Base-by-base conservation (phyloP, 2,888 invertebrate genomes). In the Taphrorychus bicolor region DNA sequence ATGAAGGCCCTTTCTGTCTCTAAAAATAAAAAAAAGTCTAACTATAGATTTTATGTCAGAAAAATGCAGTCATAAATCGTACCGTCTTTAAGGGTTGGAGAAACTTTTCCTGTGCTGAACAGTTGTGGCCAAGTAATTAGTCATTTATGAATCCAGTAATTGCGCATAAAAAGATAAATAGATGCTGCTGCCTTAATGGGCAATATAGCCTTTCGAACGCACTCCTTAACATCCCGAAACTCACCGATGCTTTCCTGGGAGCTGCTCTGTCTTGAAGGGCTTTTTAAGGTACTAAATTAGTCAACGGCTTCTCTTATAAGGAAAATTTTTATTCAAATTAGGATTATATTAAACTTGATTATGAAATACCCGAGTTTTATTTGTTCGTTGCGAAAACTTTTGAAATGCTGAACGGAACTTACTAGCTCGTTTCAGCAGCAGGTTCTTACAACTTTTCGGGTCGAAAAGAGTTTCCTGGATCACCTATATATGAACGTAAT, bases 101-200 rank as follows among this genome's bases (percentile, higher is more conserved):
- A 78, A 78, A 74, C 73, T 78, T 78, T 76, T 78, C 75, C 75
- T 75, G 73, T 75, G 74, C 72, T 74, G 76, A 76, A 76, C 78
- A 78, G 78, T 78, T 78, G 79, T 77, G 78, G 78, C 76, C 74
- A 77, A 76, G 79, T 80, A 81, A 82, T 82, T 82, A 82, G 81
- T 81, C 81, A 82, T 81, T 81, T 81, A 82, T 81, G 81, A 80
- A 80, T 78, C 79, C 79, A 78, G 82, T 81, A 82, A 81, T 82
- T 81, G 81, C 81, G 77, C 81, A 80, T 81, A 81, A 82, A 81
- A 81, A 81, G 81, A 82, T 82, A 81, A 82, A 81, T 81, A 81
- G 79, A 79, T 77, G 78, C 79, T 78, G 76, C 74, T 72, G 75
- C 76, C 77, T 79, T 80, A 80, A 81, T 80, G 79, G 78, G 74